These are phyloP conservation scores for Pterocles burchelli DNA, from an alignment of 2,113 vertebrate species.

Conservation along the genomic window DNA sequence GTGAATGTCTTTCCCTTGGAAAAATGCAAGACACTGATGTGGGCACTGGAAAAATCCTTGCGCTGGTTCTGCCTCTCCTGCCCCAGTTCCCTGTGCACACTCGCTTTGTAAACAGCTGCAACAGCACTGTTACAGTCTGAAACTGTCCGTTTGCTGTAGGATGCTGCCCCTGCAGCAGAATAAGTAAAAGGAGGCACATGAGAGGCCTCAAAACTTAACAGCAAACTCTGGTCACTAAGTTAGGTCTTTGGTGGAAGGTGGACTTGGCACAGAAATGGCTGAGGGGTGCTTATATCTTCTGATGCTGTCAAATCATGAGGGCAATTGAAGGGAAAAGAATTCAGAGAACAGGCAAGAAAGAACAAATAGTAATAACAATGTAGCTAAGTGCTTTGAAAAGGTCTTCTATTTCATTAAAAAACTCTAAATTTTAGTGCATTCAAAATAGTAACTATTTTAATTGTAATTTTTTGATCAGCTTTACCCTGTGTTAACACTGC, in stretches of 20 bases:
- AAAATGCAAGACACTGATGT: background rate
- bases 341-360: background rate
- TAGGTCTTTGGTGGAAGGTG: background rate
- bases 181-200: background rate
- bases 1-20: background rate
- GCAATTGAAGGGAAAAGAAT: background rate
- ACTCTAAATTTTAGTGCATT: background rate
- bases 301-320: background rate
- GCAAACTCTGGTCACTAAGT: background rate
- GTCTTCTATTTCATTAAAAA: background rate
- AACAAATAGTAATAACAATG: background rate
- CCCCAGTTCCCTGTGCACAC: rapidly evolving
- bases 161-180: background rate
- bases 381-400: background rate
- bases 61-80: background rate
- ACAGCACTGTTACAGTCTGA: background rate
- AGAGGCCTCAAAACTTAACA: background rate
- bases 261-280: background rate
- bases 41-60: background rate
- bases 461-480: background rate
- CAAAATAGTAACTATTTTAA: background rate
- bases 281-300: background rate
- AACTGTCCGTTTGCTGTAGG: background rate
- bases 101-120: rapidly evolving
- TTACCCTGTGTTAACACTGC: background rate